A percentile compares a stretch with the other conserved stretches of the same genome.
Evolutionary conservation across 2,888 invertebrate species (phyloP).

Genomic region (Odontocolon sp.): DNA sequence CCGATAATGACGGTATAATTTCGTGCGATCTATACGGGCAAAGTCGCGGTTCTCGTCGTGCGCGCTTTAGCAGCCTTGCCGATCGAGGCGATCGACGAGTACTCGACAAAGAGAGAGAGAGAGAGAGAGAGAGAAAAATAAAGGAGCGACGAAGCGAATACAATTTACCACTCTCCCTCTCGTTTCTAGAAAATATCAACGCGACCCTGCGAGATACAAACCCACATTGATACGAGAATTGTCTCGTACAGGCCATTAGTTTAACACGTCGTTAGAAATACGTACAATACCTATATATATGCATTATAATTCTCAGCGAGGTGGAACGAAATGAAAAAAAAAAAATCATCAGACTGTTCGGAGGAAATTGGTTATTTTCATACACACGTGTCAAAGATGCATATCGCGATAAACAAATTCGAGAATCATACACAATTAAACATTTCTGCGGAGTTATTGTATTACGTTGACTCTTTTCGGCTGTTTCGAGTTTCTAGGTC

Average conservation of each 20-base stretch:
- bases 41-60: conserved; percentile 55
- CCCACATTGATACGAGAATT: conserved; percentile 42
- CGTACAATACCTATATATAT: conserved; percentile 1
- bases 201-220: conserved; percentile 44
- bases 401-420: no score
- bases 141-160: conserved; percentile 18
- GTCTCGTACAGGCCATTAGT: conserved; percentile 42
- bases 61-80: conserved; percentile 54
- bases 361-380: no score
- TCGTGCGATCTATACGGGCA: conserved; percentile 68
- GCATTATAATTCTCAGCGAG: conserved; percentile 19
- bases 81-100: conserved; percentile 56
- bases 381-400: no score
- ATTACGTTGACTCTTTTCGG: conserved; percentile 41
- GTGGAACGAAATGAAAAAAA: conserved; percentile 12
- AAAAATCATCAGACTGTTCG: neutral
- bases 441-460: neutral
- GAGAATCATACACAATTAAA: no score
- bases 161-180: neutral
- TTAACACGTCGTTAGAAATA: neutral
- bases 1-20: conserved; percentile 71
- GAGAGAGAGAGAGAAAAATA: conserved; percentile 14
- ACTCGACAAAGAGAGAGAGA: conserved; percentile 33
- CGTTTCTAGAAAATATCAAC: conserved; percentile 1
- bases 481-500: conserved; percentile 77